Evolutionary conservation across 2,797 vertebrate species (phyloP).

Genomic region (Notamacropus eugenii): DNA sequence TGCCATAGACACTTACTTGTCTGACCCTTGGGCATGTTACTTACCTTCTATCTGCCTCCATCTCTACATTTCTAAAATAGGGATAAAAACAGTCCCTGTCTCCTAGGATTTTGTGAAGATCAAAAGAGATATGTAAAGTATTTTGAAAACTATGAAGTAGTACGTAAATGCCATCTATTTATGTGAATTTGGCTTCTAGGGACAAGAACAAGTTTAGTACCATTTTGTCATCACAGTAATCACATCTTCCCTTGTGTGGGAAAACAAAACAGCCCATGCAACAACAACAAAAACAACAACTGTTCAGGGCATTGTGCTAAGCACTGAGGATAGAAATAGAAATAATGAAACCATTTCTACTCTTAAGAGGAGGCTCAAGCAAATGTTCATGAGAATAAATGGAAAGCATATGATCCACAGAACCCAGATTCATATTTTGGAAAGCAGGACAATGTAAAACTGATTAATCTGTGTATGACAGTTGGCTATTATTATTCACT

Average conservation of each 20-base stretch:
- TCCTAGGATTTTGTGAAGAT: background rate
- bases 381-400: constrained; percentile 44
- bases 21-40: background rate
- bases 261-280: background rate
- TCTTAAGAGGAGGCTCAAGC: background rate
- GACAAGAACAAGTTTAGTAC: background rate
- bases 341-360: background rate
- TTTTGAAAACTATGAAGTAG: background rate
- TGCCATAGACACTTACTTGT: background rate
- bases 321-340: background rate
- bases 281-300: background rate
- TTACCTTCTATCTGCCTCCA: background rate
- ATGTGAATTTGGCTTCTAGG: background rate
- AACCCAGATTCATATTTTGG: constrained; percentile 26
- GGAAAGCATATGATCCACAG: background rate
- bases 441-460: constrained; percentile 24
- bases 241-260: background rate
- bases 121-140: background rate
- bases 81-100: background rate
- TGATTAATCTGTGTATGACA: constrained; percentile 34
- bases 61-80: background rate
- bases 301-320: background rate
- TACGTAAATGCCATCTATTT: background rate
- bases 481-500: background rate
- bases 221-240: background rate